These are phyloP conservation scores for Protonibea diacanthus DNA, from an alignment of 2,797 vertebrate species.

Conservation along the genomic window DNA sequence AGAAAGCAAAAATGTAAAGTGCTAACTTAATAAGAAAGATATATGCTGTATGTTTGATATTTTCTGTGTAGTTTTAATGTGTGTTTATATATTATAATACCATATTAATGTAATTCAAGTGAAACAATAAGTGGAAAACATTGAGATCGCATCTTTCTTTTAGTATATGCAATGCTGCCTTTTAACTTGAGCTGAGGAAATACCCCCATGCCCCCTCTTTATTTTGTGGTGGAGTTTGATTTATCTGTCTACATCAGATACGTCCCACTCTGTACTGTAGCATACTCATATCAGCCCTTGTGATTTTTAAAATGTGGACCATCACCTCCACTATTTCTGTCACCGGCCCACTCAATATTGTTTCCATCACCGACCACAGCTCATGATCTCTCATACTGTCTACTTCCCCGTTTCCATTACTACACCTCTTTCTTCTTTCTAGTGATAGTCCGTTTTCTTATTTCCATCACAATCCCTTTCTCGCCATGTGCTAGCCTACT, in stretches of 20 bases:
- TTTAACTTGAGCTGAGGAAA: neutral
- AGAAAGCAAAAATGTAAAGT: neutral
- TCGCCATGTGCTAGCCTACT: neutral
- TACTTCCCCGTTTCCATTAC: constrained; percentile 23
- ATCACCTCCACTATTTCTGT: constrained; percentile 24
- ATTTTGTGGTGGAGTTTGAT: neutral
- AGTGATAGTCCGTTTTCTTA: neutral
- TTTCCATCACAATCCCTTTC: constrained; percentile 30
- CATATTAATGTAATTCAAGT: neutral
- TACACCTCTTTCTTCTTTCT: constrained; percentile 8
- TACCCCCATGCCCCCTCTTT: neutral
- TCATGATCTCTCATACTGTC: constrained; percentile 3
- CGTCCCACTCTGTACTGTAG: neutral
- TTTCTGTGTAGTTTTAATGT: neutral
- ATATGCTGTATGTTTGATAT: neutral
- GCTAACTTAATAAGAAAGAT: neutral
- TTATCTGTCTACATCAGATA: constrained; percentile 1
- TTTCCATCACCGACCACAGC: neutral
- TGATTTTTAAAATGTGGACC: constrained; percentile 24
- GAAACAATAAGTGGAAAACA: neutral
- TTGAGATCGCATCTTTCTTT: neutral
- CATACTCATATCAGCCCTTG: constrained; percentile 24
- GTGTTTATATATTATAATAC: neutral
- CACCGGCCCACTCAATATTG: constrained; percentile 19
- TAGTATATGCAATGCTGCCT: neutral